Conservation (phyloP, 2,888 invertebrate genomes). For the Melipona beecheii region DNA sequence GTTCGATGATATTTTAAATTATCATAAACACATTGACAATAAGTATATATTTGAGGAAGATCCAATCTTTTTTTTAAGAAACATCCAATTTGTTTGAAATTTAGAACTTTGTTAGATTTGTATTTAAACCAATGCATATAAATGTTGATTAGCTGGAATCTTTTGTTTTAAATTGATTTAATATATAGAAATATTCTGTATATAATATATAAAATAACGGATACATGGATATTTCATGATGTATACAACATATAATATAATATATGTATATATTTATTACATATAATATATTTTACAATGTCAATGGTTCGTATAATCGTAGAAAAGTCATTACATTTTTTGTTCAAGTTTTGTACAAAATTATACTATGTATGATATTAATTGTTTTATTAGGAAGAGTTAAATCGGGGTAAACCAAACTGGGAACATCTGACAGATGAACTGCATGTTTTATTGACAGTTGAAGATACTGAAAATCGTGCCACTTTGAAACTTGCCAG, state of each 20-base stretch:
- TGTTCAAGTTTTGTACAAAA: neutral
- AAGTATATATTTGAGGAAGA: neutral
- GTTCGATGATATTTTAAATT: neutral
- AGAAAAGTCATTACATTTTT: neutral
- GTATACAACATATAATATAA: neutral
- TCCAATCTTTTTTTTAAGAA: neutral
- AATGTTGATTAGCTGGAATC: neutral
- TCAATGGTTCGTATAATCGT: neutral
- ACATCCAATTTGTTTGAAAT: neutral
- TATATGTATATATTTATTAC: neutral
- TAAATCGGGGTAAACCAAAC: constrained; percentile 99
- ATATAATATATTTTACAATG: neutral
- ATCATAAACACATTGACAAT: neutral
- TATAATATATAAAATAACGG: neutral
- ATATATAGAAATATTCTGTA: neutral
- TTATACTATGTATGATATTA: neutral
- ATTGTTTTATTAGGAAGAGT: constrained; percentile 93
- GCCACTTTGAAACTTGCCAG: constrained; percentile 97
- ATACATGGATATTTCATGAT: neutral
- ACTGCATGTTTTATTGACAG: constrained; percentile 98
- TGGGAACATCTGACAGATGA: constrained; percentile 99
- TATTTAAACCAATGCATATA: neutral
- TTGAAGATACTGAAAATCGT: constrained; percentile 99
- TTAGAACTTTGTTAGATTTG: neutral
- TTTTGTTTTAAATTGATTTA: neutral